A percentile compares a stretch with the other conserved stretches of the same genome.
phyloP scores from a whole-genome alignment of 2,797 vertebrate species.

The Anabas testudineus region DNA sequence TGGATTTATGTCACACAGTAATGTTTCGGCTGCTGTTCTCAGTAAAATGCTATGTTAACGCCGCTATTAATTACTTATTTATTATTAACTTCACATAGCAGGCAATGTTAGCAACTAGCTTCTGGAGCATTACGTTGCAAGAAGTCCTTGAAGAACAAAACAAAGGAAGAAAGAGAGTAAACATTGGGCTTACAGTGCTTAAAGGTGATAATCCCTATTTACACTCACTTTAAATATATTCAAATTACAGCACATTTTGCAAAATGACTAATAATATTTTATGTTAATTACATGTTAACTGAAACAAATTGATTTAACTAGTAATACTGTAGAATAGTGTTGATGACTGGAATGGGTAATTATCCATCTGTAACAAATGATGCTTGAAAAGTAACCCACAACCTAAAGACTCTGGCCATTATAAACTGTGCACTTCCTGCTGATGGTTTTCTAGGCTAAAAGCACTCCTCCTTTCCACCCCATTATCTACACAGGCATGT shows the following conservation, averaged over 20 bases:
- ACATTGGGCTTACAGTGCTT: too few species aligned
- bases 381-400: constrained; percentile 16
- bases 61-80: neutral
- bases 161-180: too few species aligned
- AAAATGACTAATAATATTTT: neutral
- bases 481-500: constrained; percentile 71
- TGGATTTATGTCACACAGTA: neutral
- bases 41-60: neutral
- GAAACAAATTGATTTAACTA: neutral
- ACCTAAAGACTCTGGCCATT: constrained; percentile 39
- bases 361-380: constrained; percentile 10
- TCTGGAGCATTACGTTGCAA: neutral
- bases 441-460: constrained; percentile 62
- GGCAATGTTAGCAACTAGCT: neutral
- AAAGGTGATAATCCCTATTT: neutral
- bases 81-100: too few species aligned
- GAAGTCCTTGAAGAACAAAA: neutral
- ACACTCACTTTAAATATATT: neutral
- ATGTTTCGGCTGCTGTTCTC: too few species aligned
- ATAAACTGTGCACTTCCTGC: constrained; percentile 38
- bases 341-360: constrained; percentile 6
- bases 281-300: neutral
- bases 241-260: neutral
- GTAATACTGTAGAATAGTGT: neutral
- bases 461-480: constrained; percentile 66